phyloP scores from a whole-genome alignment of 2,888 invertebrate species.

The Leptodirus hochenwartii region DNA sequence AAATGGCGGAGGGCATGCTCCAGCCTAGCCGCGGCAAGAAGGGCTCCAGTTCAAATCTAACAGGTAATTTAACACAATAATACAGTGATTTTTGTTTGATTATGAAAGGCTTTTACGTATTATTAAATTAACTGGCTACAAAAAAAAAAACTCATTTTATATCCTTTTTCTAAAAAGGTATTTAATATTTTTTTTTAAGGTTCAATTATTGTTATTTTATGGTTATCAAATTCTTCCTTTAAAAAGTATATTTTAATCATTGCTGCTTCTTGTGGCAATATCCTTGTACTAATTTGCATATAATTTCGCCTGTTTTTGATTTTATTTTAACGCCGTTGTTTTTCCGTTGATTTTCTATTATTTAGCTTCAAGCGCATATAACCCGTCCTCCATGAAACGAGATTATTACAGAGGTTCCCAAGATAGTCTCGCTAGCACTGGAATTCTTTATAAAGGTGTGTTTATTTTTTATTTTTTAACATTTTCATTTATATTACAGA shows the following conservation, averaged over 20 bases:
- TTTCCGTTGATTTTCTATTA: constrained; percentile 12
- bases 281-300: constrained; percentile 5
- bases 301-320: too few species aligned
- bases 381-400: constrained; percentile 56
- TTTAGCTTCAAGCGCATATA: constrained; percentile 23
- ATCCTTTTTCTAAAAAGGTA: too few species aligned
- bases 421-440: constrained; percentile 64
- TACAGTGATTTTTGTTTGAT: constrained; percentile 1
- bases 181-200: too few species aligned
- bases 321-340: constrained; percentile 7
- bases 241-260: background rate
- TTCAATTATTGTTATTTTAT: too few species aligned
- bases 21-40: constrained; percentile 56
- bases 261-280: background rate
- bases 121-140: too few species aligned
- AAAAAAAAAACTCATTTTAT: too few species aligned
- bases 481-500: constrained; percentile 1
- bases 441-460: constrained; percentile 59
- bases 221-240: constrained; percentile 1
- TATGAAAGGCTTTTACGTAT: too few species aligned
- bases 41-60: constrained; percentile 65
- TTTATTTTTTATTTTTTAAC: constrained; percentile 18
- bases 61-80: constrained; percentile 52
- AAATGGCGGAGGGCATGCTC: constrained; percentile 59
- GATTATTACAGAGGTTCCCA: constrained; percentile 86